Evolutionary conservation across 2,113 vertebrate genomes (phyloP).

Genomic region (Grammomys dolichurus): DNA sequence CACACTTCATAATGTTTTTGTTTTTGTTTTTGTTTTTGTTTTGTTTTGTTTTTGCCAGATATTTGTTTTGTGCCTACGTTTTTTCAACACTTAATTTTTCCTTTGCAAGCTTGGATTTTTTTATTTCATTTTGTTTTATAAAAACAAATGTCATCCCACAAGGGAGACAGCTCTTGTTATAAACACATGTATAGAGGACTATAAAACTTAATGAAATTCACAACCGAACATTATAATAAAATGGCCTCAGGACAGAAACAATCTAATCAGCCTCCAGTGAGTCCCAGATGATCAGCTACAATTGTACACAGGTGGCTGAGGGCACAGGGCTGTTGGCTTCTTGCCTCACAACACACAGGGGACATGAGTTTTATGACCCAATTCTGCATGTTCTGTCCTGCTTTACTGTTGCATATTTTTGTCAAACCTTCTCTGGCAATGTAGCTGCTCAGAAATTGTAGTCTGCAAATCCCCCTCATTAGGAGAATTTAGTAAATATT

Average conservation of each 20-base stretch:
- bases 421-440: slow-evolving; percentile 65
- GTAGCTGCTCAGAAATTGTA: slow-evolving; percentile 39
- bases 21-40: too few relatives aligned
- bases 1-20: background rate
- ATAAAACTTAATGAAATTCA: slow-evolving; percentile 81
- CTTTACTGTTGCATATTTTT: slow-evolving; percentile 61
- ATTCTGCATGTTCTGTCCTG: slow-evolving; percentile 33
- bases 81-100: slow-evolving; percentile 41
- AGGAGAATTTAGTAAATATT: slow-evolving; percentile 53
- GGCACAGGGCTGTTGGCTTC: slow-evolving; percentile 65
- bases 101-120: slow-evolving; percentile 51
- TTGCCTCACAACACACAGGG: slow-evolving; percentile 68
- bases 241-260: slow-evolving; percentile 72
- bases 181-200: slow-evolving; percentile 64
- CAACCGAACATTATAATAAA: slow-evolving; percentile 63
- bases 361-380: slow-evolving; percentile 64
- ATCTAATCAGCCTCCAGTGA: slow-evolving; percentile 69
- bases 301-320: slow-evolving; percentile 72
- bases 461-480: slow-evolving; percentile 54
- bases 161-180: slow-evolving; percentile 71
- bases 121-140: slow-evolving; percentile 73
- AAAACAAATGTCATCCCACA: slow-evolving; percentile 77
- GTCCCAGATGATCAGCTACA: slow-evolving; percentile 63
- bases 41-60: background rate
- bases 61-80: slow-evolving; percentile 44